phyloP scores from a whole-genome alignment of 92 coral and sea anemone genomes.

The Phenganax stokvisi region DNA sequence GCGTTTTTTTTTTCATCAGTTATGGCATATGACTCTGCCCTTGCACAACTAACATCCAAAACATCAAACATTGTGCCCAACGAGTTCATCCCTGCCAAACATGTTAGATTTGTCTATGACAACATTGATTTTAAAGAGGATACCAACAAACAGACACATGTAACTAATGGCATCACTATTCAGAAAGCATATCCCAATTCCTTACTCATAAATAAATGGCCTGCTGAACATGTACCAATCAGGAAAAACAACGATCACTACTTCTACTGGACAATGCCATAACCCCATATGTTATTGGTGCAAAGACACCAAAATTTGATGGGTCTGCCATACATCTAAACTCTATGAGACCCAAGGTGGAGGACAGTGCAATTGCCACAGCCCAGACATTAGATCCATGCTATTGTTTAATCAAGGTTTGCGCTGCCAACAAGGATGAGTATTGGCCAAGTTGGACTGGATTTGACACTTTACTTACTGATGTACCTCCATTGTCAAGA shows the following conservation, averaged over 20 bases:
- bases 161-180: conserved; percentile 18
- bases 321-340: background rate
- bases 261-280: background rate
- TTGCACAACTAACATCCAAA: conserved; percentile 14
- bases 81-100: conserved; percentile 4
- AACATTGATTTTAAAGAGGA: conserved; percentile 26
- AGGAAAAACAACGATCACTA: conserved; percentile 8
- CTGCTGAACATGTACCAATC: background rate
- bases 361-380: background rate
- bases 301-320: conserved; percentile 22
- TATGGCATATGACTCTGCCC: conserved; percentile 22
- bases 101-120: background rate
- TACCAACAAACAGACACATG: background rate
- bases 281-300: background rate
- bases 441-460: conserved; percentile 23
- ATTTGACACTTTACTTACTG: conserved; percentile 1
- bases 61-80: conserved; percentile 22
- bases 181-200: background rate
- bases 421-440: background rate
- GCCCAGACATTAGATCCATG: background rate
- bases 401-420: conserved; percentile 9
- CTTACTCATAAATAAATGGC: background rate
- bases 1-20: background rate
- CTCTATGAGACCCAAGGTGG: background rate
- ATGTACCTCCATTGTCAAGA: conserved; percentile 6